A percentile compares a stretch with the other conserved stretches of the same genome.
phyloP scores from a whole-genome alignment of 30 jellyfish, hydroid and myxozoan genomes.

The Pelagia noctiluca region DNA sequence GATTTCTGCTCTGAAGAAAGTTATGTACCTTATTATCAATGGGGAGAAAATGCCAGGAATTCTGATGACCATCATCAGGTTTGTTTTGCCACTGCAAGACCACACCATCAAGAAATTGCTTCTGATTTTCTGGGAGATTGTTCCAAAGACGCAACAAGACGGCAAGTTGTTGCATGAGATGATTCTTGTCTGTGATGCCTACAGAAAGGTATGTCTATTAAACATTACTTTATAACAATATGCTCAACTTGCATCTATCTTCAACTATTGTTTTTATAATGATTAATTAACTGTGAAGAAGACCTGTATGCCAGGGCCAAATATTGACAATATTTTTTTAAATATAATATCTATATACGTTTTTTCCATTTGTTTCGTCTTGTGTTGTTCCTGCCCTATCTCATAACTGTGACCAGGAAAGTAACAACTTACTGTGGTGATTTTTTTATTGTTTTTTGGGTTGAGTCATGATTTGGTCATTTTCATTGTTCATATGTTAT shows the following conservation, averaged over 20 bases:
- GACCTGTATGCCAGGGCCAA: no score
- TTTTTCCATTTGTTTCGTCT: background rate
- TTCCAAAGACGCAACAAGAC: constrained; percentile 96
- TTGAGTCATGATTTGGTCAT: no score
- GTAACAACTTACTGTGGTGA: no score
- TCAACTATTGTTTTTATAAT: no score
- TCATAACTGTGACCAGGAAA: no score
- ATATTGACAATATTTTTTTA: no score
- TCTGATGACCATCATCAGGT: constrained; percentile 94
- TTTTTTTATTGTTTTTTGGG: no score
- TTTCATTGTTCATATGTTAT: no score
- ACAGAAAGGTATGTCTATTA: constrained; percentile 95
- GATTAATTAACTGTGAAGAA: no score
- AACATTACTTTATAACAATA: no score
- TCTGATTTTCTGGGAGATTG: constrained; percentile 97
- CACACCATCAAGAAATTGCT: constrained; percentile 92
- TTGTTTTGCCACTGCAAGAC: constrained; percentile 97
- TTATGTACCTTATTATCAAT: constrained; percentile 88
- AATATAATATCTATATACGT: background rate
- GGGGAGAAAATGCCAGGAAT: constrained; percentile 97
- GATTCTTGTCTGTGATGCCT: constrained; percentile 99
- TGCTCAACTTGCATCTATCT: no score
- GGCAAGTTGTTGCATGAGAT: constrained; percentile 98
- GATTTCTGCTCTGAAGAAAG: constrained; percentile 90
- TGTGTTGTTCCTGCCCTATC: no score